phyloP scores from a whole-genome alignment of 2,113 vertebrate genomes.

The Synchiropus splendidus region DNA sequence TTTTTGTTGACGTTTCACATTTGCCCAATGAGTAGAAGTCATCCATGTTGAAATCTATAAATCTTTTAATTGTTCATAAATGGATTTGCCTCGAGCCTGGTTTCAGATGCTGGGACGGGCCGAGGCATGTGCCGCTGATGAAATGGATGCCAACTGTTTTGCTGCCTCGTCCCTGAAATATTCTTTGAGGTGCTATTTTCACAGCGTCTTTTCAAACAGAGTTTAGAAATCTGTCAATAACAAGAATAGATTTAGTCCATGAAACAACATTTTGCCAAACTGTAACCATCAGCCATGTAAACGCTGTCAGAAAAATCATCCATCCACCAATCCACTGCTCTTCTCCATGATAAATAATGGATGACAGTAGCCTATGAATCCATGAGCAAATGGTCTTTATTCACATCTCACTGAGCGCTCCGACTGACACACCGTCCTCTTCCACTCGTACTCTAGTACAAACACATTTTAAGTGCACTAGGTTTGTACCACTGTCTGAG shows the following conservation, averaged over 20 bases:
- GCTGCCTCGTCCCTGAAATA: not conserved
- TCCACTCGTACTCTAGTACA: constrained; percentile 12
- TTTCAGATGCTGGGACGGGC: constrained; percentile 13
- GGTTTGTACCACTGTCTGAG: constrained; percentile 20
- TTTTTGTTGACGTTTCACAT: constrained; percentile 52
- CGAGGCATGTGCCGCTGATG: constrained; percentile 3
- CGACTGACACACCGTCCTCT: constrained; percentile 30
- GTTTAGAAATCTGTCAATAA: not conserved
- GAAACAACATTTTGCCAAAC: constrained; percentile 28
- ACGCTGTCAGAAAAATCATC: constrained; percentile 58
- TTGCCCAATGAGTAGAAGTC: constrained; percentile 41
- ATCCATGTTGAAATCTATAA: constrained; percentile 53
- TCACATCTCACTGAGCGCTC: constrained; percentile 53
- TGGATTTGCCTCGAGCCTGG: constrained; percentile 39
- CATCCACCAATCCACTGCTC: constrained; percentile 47
- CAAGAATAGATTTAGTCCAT: not conserved
- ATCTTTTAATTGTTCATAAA: constrained; percentile 55
- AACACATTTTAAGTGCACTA: constrained; percentile 43
- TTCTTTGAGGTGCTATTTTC: not conserved
- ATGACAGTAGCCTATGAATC: constrained; percentile 57
- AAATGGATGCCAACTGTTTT: not conserved
- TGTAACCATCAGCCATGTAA: constrained; percentile 50
- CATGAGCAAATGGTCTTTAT: constrained; percentile 66
- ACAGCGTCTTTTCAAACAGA: not conserved
- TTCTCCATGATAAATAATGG: constrained; percentile 58